Conservation (phyloP, 92 coral and sea anemone genomes). For the Porites lobata region DNA sequence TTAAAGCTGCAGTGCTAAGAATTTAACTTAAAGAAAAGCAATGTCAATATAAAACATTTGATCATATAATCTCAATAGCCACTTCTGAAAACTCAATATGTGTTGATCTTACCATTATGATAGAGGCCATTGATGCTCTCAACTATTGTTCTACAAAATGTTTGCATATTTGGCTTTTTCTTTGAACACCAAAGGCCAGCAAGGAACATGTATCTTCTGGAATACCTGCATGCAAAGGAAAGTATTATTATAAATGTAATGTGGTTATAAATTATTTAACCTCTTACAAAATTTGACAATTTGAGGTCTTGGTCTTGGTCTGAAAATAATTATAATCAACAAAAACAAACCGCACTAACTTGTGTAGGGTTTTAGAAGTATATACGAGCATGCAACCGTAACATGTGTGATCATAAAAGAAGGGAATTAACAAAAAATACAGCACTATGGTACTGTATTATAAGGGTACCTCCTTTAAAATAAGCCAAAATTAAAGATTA, state of each 20-base stretch:
- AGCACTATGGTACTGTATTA: neutral
- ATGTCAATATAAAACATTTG: conserved; percentile 8
- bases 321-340: no score
- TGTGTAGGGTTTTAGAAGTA: conserved; percentile 47
- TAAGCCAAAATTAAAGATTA: neutral
- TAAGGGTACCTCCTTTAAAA: neutral
- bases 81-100: neutral
- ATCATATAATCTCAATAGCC: neutral
- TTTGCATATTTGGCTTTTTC: conserved; percentile 32
- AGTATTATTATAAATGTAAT: neutral
- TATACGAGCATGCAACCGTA: conserved; percentile 6
- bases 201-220: conserved; percentile 57
- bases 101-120: conserved; percentile 30
- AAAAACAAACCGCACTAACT: conserved; percentile 45
- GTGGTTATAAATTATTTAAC: neutral
- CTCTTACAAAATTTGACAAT: neutral
- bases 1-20: no score
- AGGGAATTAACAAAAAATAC: no score
- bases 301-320: neutral
- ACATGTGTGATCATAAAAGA: neutral
- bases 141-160: conserved; percentile 36
- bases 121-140: conserved; percentile 36
- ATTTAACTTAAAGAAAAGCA: neutral
- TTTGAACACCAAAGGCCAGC: conserved; percentile 61
- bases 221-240: conserved; percentile 24